A percentile compares a stretch with the other conserved stretches of the same genome.
These are phyloP conservation scores for Coreoperca whiteheadi DNA, from an alignment of 2,113 vertebrate species.

Conservation along the genomic window DNA sequence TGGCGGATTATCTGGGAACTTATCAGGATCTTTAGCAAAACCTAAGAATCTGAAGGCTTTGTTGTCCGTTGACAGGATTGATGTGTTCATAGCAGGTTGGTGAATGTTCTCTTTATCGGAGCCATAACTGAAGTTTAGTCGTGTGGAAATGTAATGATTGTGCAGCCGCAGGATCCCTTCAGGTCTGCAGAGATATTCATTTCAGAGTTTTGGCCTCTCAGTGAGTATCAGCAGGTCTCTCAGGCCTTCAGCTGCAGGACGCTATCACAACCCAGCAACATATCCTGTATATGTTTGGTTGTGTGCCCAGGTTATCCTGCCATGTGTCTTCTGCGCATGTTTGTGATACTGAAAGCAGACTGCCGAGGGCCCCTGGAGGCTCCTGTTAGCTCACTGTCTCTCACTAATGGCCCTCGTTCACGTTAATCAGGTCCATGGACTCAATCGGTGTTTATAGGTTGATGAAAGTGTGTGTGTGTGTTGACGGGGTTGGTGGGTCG, in stretches of 20 bases:
- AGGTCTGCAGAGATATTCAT: constrained; percentile 3
- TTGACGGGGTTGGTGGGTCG: not conserved
- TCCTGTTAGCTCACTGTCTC: constrained; percentile 14
- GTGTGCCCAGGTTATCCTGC: constrained; percentile 34
- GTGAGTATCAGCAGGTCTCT: constrained; percentile 13
- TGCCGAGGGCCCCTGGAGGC: constrained; percentile 16
- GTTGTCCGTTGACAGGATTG: not conserved
- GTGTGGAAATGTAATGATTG: not conserved
- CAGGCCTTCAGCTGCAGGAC: constrained; percentile 18
- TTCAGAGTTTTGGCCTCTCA: not conserved
- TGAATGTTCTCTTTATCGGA: not conserved
- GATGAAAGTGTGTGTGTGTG: constrained; percentile 5
- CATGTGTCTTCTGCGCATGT: constrained; percentile 10
- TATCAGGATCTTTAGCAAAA: not conserved
- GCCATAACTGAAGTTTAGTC: not conserved
- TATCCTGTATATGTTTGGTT: constrained; percentile 29
- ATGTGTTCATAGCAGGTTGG: too few relatives aligned
- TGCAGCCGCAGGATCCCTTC: constrained; percentile 7
- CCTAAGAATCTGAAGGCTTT: not conserved
- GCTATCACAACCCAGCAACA: not conserved
- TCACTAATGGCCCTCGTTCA: constrained; percentile 12
- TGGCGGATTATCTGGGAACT: too few relatives aligned
- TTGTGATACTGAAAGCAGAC: constrained; percentile 5
- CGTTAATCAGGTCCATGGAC: constrained; percentile 34
- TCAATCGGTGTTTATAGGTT: not conserved